These are phyloP conservation scores for Lophura nycthemera DNA, from an alignment of 2,113 vertebrate species.

Conservation along the genomic window DNA sequence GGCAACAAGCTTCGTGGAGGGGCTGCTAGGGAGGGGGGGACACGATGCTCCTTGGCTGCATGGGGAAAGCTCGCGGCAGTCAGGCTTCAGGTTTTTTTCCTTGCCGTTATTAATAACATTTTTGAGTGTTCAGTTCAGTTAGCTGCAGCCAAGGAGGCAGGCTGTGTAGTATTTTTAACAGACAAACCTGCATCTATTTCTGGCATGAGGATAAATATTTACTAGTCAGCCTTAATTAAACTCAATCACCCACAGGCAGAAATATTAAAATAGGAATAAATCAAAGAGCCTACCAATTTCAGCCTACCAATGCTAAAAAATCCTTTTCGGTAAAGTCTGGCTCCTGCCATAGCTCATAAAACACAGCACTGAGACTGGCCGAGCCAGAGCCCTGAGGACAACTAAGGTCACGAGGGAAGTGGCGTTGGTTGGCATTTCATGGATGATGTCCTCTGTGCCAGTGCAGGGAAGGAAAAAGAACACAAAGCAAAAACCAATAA, in stretches of 20 bases:
- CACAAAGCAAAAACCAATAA: background rate
- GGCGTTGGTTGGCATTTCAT: background rate
- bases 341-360: background rate
- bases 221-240: constrained; percentile 69
- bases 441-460: background rate
- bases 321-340: background rate
- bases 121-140: background rate
- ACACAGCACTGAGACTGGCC: background rate
- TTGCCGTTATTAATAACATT: background rate
- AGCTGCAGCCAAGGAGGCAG: constrained; percentile 20
- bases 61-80: background rate
- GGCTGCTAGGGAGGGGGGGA: background rate
- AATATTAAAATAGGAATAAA: constrained; percentile 55
- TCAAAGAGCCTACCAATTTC: constrained; percentile 4
- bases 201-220: constrained; percentile 75
- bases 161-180: constrained; percentile 43
- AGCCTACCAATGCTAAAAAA: constrained; percentile 20
- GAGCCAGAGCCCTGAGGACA: background rate
- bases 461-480: background rate
- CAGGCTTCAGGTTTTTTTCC: background rate
- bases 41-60: constrained; percentile 20
- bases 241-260: constrained; percentile 60
- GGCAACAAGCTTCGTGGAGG: constrained; percentile 76
- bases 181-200: constrained; percentile 64
- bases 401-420: background rate